phyloP scores from a whole-genome alignment of 2,113 vertebrate genomes.

The Plecotus auritus region DNA sequence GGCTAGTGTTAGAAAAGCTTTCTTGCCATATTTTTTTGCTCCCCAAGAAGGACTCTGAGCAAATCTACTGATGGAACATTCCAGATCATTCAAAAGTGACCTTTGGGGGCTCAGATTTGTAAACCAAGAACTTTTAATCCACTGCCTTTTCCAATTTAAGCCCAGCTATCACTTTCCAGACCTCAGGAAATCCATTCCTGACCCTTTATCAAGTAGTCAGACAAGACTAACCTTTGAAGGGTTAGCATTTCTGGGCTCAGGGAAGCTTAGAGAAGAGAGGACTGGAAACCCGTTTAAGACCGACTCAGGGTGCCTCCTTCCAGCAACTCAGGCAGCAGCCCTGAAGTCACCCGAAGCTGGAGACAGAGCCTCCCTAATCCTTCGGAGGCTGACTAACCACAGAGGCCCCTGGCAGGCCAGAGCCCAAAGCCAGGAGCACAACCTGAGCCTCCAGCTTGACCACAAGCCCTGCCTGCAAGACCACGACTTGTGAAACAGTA shows the following conservation, averaged over 20 bases:
- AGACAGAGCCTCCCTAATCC: constrained; percentile 10
- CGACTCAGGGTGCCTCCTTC: not conserved
- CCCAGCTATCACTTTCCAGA: not conserved
- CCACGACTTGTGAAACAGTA: not conserved
- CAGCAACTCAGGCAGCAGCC: not conserved
- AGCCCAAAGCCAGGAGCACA: constrained; percentile 22
- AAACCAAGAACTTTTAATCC: not conserved
- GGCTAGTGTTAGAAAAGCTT: not conserved
- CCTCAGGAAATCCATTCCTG: not conserved
- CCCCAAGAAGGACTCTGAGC: not conserved
- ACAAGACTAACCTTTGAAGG: not conserved
- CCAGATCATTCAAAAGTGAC: not conserved
- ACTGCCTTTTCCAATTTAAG: not conserved
- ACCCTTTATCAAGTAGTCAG: not conserved
- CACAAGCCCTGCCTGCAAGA: not conserved
- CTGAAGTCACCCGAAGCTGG: not conserved
- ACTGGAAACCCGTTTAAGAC: not conserved
- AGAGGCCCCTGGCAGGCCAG: not conserved
- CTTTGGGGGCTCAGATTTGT: not conserved
- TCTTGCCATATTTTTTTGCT: not conserved
- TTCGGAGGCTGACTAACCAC: not conserved
- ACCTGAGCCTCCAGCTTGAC: not conserved
- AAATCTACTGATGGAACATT: not conserved
- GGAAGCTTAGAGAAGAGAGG: not conserved
- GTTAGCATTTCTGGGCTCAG: not conserved